Percentiles rank a stretch among this genome's conserved stretches.
These are phyloP conservation scores for Exephanes ischioxanthus DNA, from an alignment of 2,888 invertebrate genomes.

Conservation along the genomic window DNA sequence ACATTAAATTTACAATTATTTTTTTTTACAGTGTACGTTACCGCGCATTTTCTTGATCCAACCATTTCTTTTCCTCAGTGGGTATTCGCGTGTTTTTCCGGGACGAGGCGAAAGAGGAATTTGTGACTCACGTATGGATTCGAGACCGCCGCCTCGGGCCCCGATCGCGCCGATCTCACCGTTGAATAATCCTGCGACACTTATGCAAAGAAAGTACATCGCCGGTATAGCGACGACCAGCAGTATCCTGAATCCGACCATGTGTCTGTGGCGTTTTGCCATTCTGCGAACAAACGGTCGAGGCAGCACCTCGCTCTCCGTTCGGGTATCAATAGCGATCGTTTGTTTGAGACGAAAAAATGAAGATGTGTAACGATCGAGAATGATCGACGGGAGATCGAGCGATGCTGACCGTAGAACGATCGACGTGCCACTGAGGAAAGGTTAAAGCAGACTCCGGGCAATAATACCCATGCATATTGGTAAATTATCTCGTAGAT, in stretches of 20 bases:
- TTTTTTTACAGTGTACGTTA: too few relatives aligned
- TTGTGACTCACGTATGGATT: conserved; percentile 74
- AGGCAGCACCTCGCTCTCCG: neutral
- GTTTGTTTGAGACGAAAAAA: neutral
- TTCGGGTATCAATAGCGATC: conserved; percentile 12
- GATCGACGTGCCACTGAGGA: conserved; percentile 66
- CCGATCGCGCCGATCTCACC: conserved; percentile 48
- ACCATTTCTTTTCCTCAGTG: too few relatives aligned
- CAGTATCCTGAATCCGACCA: conserved; percentile 78
- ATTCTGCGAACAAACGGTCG: conserved; percentile 68
- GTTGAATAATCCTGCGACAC: conserved; percentile 71
- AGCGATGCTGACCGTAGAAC: conserved; percentile 42
- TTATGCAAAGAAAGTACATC: conserved; percentile 77
- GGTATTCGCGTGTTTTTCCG: too few relatives aligned
- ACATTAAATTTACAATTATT: too few relatives aligned
- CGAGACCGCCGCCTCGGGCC: conserved; percentile 37
- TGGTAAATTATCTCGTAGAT: conserved; percentile 68
- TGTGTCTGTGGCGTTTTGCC: conserved; percentile 78
- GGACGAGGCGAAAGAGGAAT: neutral
- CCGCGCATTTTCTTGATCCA: too few relatives aligned
- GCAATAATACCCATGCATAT: conserved; percentile 68
- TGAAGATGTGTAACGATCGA: neutral
- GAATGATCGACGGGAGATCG: neutral
- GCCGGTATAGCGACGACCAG: conserved; percentile 79
- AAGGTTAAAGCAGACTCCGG: conserved; percentile 50